Evolutionary conservation across 2,113 vertebrate genomes (phyloP), one percentile per base, ranked within the genome.

Genomic region (Patagioenas fasciata): DNA sequence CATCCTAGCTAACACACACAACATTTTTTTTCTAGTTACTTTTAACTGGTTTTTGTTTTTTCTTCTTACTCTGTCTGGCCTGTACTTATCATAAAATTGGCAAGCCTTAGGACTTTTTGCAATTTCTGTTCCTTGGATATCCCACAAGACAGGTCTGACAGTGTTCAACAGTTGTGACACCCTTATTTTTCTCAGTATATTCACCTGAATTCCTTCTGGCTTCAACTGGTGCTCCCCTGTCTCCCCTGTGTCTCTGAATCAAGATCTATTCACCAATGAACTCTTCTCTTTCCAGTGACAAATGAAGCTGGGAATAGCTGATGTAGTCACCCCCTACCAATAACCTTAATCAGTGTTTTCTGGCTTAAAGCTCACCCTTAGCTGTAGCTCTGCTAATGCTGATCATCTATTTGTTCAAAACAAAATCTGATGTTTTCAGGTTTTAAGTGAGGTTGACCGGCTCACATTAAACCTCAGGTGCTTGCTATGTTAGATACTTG

Each of bases 381-480:
- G 29, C 21, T 62, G 50, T 17, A 73, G 24, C 5, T 80, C 40
- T 77, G 50, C 4, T 15, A 50, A 0, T 25, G 20, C 1, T 53
- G 40, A 36, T 28, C 32, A 38, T 5, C 3, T 54, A 26, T 36
- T 73, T 72, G 20, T 44, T 77, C 5, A 80, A 85, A 91, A 40
- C 12, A 20, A 74, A 82, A 36, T 13, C 31, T 0, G 0, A 21
- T 11, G 3, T 58, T 58, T 78, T 20, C 25, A 62, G 31, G 31
- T 62, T 86, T 87, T 66, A 78, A 84, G 11, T 75, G 2, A 78
- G 16, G 5, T 25, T 66, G 29, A 85, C 21, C 28, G 36, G 36
- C 24, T 89, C 62, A 28, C 21, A 60, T 50, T 16, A 80, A 85
- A 57, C 40, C 23, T 88, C 53, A 51, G 19, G 11, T 51, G 26